phyloP scores from a whole-genome alignment of 2,113 vertebrate genomes.

The Parus major region DNA sequence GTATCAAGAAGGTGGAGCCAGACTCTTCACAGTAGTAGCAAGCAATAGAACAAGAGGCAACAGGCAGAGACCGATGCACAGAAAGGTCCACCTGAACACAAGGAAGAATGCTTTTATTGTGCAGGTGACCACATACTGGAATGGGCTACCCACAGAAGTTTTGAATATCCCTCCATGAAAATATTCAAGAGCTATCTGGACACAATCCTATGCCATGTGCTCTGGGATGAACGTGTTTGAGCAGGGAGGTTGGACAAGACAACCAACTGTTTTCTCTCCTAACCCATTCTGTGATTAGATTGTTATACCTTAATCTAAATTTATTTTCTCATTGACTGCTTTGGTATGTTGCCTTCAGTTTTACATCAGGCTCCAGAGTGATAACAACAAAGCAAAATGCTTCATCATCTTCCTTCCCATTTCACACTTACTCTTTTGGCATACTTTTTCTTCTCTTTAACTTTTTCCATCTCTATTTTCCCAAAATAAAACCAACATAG shows the following conservation, averaged over 20 bases:
- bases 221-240: background rate
- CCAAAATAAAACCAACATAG: background rate
- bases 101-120: background rate
- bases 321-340: background rate
- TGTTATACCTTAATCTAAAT: background rate
- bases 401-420: background rate
- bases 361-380: background rate
- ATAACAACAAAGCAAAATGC: background rate
- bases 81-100: rapidly evolving
- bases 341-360: background rate
- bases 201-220: background rate
- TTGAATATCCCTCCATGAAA: background rate
- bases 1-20: background rate
- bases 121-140: background rate
- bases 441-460: background rate
- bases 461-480: background rate
- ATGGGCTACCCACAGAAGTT: background rate
- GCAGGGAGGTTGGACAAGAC: background rate
- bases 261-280: too few relatives aligned
- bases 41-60: background rate
- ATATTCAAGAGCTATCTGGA: background rate
- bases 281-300: background rate
- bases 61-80: background rate
- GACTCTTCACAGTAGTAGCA: too few relatives aligned
- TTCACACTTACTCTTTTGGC: background rate